These are phyloP conservation scores for Drosophila anceps DNA, from an alignment of 2,888 invertebrate species.

Conservation along the genomic window DNA sequence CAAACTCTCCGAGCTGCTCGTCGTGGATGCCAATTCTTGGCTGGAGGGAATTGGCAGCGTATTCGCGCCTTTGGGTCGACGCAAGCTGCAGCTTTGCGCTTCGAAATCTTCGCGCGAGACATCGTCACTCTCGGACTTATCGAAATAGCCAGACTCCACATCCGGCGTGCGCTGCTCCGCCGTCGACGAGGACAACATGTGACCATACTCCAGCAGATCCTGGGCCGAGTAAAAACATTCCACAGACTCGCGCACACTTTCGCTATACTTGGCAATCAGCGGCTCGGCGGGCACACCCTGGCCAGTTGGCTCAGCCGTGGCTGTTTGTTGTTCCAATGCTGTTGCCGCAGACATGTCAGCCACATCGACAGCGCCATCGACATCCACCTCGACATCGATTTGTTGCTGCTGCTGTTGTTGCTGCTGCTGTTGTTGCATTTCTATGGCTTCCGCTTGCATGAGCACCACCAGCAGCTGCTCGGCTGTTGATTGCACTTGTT, in stretches of 20 bases:
- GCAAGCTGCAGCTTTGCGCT: conserved; percentile 31
- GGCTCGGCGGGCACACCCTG: conserved; percentile 1
- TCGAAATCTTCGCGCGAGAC: conserved; percentile 78
- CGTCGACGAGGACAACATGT: conserved; percentile 59
- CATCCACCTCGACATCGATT: conserved; percentile 49
- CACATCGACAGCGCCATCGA: conserved; percentile 1
- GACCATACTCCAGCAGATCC: conserved; percentile 79
- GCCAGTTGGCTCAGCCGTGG: neutral
- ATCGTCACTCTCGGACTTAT: conserved; percentile 81
- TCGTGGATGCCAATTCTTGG: conserved; percentile 18
- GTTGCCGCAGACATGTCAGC: neutral
- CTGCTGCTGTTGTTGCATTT: conserved; percentile 34
- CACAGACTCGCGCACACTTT: conserved; percentile 74
- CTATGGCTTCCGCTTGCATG: conserved; percentile 62
- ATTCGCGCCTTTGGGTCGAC: neutral
- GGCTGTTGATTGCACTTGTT: conserved; percentile 21
- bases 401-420: conserved; percentile 28
- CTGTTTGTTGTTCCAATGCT: conserved; percentile 16
- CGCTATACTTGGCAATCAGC: conserved; percentile 29
- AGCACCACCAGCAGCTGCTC: conserved; percentile 37
- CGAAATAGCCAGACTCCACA: conserved; percentile 81
- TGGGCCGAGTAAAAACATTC: conserved; percentile 81
- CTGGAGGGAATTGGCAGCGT: conserved; percentile 8
- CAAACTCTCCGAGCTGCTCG: conserved; percentile 70
- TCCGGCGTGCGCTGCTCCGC: conserved; percentile 76